Evolutionary conservation across 2,113 vertebrate species (phyloP).

Genomic region (Mus pahari): DNA sequence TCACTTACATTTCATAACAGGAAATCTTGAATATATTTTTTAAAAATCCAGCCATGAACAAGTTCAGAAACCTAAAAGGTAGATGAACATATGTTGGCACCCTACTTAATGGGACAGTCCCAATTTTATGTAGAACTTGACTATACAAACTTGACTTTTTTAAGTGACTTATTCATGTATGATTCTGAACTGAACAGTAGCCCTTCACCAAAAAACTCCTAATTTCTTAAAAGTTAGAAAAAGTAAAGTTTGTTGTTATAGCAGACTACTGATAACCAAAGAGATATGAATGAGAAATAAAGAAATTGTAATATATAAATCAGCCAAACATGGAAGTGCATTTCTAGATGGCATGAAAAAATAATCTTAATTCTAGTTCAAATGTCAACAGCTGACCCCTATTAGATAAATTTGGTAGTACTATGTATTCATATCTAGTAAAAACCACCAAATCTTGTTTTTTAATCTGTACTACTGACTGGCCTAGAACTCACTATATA

Average conservation of each 20-base stretch:
- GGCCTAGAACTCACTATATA: background rate
- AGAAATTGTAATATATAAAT: constrained; percentile 51
- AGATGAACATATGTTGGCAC: background rate
- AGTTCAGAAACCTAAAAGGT: constrained; percentile 55
- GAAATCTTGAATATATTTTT: constrained; percentile 48
- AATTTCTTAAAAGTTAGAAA: constrained; percentile 65
- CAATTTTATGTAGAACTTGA: constrained; percentile 52
- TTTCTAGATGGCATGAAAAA: constrained; percentile 46
- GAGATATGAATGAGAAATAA: background rate
- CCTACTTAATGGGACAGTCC: constrained; percentile 54
- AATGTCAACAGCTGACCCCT: constrained; percentile 12
- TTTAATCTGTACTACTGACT: background rate
- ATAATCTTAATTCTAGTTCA: constrained; percentile 54
- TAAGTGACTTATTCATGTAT: constrained; percentile 53
- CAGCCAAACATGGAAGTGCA: constrained; percentile 19
- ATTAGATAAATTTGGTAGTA: constrained; percentile 48
- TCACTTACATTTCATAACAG: constrained; percentile 60
- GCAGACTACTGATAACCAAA: constrained; percentile 13
- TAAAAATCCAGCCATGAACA: constrained; percentile 39
- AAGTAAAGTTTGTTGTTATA: constrained; percentile 42
- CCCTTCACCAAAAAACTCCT: constrained; percentile 40
- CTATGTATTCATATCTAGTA: constrained; percentile 40
- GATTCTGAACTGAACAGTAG: constrained; percentile 32
- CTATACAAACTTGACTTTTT: constrained; percentile 36
- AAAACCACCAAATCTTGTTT: constrained; percentile 7